A percentile compares a stretch with the other conserved stretches of the same genome.
phyloP scores from a whole-genome alignment of 1,140 invertebrate species.

The Scaptomyza pallida region DNA sequence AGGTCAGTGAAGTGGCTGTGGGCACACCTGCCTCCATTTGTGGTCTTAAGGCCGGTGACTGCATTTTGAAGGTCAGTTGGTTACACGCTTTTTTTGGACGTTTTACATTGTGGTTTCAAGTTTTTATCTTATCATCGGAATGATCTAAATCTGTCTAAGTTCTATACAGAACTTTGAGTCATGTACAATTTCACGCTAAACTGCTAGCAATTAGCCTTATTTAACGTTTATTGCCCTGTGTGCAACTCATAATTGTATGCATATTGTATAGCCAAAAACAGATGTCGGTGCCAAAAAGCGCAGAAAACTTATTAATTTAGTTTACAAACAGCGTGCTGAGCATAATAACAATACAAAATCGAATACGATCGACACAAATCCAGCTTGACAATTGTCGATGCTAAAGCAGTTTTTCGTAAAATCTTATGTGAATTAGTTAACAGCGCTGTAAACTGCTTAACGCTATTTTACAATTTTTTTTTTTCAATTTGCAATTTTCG shows the following conservation, averaged over 20 bases:
- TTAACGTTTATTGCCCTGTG: too few relatives aligned
- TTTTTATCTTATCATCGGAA: neutral
- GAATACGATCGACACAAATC: too few relatives aligned
- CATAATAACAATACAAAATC: neutral
- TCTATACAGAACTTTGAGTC: neutral
- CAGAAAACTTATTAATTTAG: neutral
- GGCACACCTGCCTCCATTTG: slow-evolving; percentile 84
- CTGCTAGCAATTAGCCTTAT: too few relatives aligned
- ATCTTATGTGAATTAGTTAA: too few relatives aligned
- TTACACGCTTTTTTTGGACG: neutral
- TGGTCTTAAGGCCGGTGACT: slow-evolving; percentile 86
- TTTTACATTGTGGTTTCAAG: too few relatives aligned
- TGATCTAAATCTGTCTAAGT: neutral
- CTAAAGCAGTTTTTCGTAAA: too few relatives aligned
- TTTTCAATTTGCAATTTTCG: too few relatives aligned
- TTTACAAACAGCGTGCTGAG: neutral
- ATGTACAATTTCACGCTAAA: neutral
- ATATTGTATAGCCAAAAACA: too few relatives aligned
- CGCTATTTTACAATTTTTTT: too few relatives aligned
- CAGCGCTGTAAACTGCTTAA: too few relatives aligned
- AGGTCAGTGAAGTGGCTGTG: slow-evolving; percentile 85
- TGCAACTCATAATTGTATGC: too few relatives aligned
- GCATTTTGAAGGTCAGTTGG: slow-evolving; percentile 85
- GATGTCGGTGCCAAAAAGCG: neutral
- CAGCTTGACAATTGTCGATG: neutral